These are phyloP conservation scores for Martes martes DNA, from an alignment of 2,113 vertebrate species.

Conservation along the genomic window DNA sequence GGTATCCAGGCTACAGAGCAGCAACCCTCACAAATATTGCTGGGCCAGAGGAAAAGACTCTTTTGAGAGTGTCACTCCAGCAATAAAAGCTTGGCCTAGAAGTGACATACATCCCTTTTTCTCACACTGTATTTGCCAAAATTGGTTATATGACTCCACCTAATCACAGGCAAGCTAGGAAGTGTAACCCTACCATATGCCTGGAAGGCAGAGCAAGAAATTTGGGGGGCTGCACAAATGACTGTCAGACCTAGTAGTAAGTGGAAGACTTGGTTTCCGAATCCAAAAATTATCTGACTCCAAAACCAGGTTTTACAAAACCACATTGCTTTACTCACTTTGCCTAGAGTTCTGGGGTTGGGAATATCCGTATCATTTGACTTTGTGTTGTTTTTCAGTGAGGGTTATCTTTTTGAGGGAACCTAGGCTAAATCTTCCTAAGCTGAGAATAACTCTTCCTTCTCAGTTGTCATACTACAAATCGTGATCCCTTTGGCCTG, in stretches of 20 bases:
- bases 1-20: not conserved
- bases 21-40: not conserved
- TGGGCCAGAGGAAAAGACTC: not conserved
- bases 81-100: not conserved
- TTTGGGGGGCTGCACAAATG: not conserved
- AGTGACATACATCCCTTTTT: not conserved
- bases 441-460: not conserved
- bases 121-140: not conserved
- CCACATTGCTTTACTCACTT: not conserved
- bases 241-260: not conserved
- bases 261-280: not conserved
- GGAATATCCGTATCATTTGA: not conserved
- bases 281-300: not conserved
- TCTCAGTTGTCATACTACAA: not conserved
- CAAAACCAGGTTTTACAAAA: slow-evolving; percentile 15
- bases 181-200: not conserved
- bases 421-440: not conserved
- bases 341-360: not conserved
- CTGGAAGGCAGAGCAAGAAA: not conserved
- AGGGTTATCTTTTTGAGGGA: not conserved
- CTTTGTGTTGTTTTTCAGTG: not conserved
- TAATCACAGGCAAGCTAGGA: not conserved
- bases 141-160: not conserved
- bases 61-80: not conserved
- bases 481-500: not conserved